Conservation (phyloP, 2,888 invertebrate genomes). For the Tachystola acroxantha region DNA sequence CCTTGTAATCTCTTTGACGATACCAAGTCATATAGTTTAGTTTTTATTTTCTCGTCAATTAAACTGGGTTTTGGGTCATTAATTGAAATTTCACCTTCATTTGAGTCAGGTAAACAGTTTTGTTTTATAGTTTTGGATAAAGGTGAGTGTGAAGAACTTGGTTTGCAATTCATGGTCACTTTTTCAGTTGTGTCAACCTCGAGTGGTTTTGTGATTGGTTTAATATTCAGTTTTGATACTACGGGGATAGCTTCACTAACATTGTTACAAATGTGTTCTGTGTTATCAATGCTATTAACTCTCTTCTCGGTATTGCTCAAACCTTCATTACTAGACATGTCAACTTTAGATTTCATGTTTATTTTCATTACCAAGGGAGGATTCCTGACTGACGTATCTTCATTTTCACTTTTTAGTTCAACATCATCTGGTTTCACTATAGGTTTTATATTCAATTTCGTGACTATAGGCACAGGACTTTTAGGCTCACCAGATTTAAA, state of each 20-base stretch:
- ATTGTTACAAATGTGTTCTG: conserved; percentile 41
- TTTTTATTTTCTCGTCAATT: neutral
- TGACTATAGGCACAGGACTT: conserved; percentile 49
- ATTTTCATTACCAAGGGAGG: conserved; percentile 69
- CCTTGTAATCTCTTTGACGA: neutral
- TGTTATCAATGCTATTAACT: conserved; percentile 27
- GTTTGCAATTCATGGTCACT: conserved; percentile 8
- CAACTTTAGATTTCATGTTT: conserved; percentile 57
- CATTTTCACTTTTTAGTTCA: conserved; percentile 35
- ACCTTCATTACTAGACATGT: conserved; percentile 38
- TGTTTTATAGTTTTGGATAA: conserved; percentile 13
- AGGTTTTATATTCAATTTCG: conserved; percentile 72
- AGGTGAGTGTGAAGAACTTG: conserved; percentile 7
- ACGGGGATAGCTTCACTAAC: conserved; percentile 30
- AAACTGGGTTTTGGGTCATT: conserved; percentile 7
- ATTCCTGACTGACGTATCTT: conserved; percentile 45
- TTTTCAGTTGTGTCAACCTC: conserved; percentile 17
- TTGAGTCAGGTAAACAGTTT: conserved; percentile 26
- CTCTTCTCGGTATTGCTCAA: conserved; percentile 23
- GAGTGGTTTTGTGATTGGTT: conserved; percentile 39
- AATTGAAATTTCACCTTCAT: neutral
- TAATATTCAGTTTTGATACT: conserved; percentile 52
- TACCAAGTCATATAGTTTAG: neutral
- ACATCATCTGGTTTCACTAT: conserved; percentile 61
- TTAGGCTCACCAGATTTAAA: conserved; percentile 33